A percentile compares a stretch with the other conserved stretches of the same genome.
Evolutionary conservation across 1,140 invertebrate genomes (phyloP).

Genomic region (Pseudomyrmex dendroicus): DNA sequence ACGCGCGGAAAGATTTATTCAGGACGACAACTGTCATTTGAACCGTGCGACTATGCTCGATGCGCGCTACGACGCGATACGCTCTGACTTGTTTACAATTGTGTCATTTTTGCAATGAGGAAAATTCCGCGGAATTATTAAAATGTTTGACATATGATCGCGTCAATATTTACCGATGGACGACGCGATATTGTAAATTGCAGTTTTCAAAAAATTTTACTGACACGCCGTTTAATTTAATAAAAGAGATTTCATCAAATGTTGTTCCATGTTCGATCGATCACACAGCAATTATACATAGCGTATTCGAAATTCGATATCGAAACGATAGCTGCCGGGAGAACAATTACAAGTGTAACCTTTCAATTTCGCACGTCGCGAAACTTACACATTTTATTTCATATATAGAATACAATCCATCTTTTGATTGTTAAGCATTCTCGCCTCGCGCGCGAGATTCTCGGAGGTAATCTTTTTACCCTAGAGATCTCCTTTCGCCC

Average conservation of each 20-base stretch:
- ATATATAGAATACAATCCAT: neutral
- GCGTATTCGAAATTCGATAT: too few species aligned
- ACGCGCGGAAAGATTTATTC: constrained; percentile 54
- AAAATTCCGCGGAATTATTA: constrained; percentile 23
- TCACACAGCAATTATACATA: too few species aligned
- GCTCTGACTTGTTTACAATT: constrained; percentile 32
- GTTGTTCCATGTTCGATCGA: too few species aligned
- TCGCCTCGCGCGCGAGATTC: constrained; percentile 31
- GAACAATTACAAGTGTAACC: neutral
- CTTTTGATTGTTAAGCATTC: constrained; percentile 44
- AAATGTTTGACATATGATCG: neutral
- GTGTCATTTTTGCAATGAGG: constrained; percentile 9
- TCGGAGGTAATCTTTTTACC: constrained; percentile 1
- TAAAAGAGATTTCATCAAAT: too few species aligned
- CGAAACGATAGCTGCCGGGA: too few species aligned
- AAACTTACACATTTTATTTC: constrained; percentile 21
- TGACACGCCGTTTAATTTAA: too few species aligned
- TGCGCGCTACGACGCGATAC: neutral
- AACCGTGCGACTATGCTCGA: too few species aligned
- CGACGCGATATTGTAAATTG: neutral
- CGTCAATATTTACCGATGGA: neutral
- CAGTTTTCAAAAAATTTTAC: too few species aligned
- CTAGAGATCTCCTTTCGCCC: neutral
- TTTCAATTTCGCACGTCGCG: neutral
- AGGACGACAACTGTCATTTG: constrained; percentile 9